phyloP scores from a whole-genome alignment of 2,113 vertebrate genomes.

The Sinosuthora webbiana region DNA sequence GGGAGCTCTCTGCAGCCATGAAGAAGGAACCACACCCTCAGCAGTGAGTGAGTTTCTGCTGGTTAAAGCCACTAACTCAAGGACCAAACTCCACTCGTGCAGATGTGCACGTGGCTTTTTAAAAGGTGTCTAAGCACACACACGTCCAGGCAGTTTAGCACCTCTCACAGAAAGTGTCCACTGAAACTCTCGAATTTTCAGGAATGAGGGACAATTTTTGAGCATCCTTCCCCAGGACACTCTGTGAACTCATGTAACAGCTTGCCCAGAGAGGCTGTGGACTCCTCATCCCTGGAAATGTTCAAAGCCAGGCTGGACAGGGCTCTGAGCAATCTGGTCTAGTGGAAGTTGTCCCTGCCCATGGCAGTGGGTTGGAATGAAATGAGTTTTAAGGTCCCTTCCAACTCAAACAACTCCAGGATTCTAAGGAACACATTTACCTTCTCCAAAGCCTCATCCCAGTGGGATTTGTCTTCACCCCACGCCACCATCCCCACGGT shows the following conservation, averaged over 20 bases:
- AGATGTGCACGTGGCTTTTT: background rate
- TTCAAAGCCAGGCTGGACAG: background rate
- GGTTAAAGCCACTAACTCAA: background rate
- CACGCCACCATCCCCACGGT: fast-evolving
- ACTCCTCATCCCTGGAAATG: background rate
- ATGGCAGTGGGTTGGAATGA: background rate
- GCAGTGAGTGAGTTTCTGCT: background rate
- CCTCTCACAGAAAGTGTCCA: background rate
- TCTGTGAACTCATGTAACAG: background rate
- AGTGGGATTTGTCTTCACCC: background rate
- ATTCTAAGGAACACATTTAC: fast-evolving
- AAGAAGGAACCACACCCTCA: background rate
- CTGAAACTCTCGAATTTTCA: background rate
- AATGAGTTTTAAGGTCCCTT: background rate
- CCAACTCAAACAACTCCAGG: background rate
- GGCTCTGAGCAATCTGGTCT: background rate
- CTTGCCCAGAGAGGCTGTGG: background rate
- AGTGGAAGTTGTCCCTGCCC: background rate
- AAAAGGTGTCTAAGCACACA: fast-evolving
- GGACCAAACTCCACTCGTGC: background rate
- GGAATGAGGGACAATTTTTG: background rate
- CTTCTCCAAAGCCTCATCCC: background rate
- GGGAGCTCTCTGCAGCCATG: background rate
- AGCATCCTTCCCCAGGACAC: background rate
- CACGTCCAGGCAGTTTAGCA: background rate